Evolutionary conservation across 2,113 vertebrate species (phyloP).

Genomic region (Brachypteracias leptosomus): DNA sequence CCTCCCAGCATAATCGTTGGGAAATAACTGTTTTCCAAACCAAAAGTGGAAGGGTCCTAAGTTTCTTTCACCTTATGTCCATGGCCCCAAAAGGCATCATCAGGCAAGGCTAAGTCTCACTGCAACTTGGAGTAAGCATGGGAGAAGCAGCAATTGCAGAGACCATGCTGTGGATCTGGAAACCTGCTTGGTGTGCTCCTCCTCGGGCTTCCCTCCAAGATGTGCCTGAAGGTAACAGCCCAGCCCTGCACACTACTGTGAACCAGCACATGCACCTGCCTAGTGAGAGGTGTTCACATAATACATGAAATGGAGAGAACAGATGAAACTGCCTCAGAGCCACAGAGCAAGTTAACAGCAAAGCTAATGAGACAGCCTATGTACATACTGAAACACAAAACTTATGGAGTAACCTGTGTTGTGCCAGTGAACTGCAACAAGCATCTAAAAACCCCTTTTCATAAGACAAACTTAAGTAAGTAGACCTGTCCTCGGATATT

Average conservation of each 20-base stretch:
- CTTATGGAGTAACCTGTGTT: too few relatives aligned
- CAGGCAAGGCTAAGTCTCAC: background rate
- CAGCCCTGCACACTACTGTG: background rate
- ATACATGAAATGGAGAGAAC: background rate
- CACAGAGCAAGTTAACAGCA: background rate
- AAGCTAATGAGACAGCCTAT: too few relatives aligned
- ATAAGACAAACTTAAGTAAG: background rate
- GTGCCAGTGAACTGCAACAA: background rate
- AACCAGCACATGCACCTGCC: background rate
- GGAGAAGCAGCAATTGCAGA: background rate
- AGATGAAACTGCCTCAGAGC: background rate
- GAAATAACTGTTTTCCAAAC: background rate
- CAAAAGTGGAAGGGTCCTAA: background rate
- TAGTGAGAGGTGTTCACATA: background rate
- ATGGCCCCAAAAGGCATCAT: background rate
- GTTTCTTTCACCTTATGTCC: background rate
- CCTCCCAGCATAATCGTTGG: background rate
- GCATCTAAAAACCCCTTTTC: background rate
- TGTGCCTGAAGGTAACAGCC: accelerated
- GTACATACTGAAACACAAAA: background rate
- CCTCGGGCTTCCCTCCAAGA: accelerated
- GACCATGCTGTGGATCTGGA: background rate
- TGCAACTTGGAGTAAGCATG: background rate
- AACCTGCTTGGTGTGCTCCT: accelerated
- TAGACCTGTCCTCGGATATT: background rate